A percentile compares a stretch with the other conserved stretches of the same genome.
phyloP scores from a whole-genome alignment of 2,888 invertebrate species.

The Crematogaster levior region DNA sequence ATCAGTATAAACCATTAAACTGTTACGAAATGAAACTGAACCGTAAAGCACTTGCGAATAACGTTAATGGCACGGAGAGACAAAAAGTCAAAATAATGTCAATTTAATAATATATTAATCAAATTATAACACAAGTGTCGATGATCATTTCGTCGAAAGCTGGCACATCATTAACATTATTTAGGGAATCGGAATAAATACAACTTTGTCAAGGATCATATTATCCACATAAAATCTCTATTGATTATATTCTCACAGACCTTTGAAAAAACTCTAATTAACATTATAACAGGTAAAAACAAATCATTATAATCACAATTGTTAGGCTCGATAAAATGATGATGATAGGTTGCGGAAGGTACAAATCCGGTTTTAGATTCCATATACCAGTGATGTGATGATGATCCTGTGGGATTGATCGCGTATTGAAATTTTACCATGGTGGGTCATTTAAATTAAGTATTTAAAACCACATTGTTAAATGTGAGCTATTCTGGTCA shows the following conservation, averaged over 20 bases:
- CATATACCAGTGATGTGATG: neutral
- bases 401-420: neutral
- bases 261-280: neutral
- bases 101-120: too few relatives aligned
- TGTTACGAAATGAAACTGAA: conserved; percentile 1
- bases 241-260: neutral
- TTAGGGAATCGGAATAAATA: neutral
- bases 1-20: neutral
- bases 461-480: too few relatives aligned
- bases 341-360: neutral
- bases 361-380: neutral
- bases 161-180: too few relatives aligned
- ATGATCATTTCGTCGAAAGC: too few relatives aligned
- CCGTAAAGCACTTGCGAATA: neutral
- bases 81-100: too few relatives aligned
- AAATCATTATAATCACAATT: neutral
- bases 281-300: neutral
- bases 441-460: neutral
- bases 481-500: too few relatives aligned
- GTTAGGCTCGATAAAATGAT: neutral
- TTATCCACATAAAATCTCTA: neutral
- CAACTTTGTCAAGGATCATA: neutral
- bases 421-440: neutral
- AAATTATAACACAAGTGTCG: too few relatives aligned
- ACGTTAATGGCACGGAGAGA: too few relatives aligned